Conservation (phyloP, 2,888 invertebrate genomes). For the Tetanocera ferruginea region DNA sequence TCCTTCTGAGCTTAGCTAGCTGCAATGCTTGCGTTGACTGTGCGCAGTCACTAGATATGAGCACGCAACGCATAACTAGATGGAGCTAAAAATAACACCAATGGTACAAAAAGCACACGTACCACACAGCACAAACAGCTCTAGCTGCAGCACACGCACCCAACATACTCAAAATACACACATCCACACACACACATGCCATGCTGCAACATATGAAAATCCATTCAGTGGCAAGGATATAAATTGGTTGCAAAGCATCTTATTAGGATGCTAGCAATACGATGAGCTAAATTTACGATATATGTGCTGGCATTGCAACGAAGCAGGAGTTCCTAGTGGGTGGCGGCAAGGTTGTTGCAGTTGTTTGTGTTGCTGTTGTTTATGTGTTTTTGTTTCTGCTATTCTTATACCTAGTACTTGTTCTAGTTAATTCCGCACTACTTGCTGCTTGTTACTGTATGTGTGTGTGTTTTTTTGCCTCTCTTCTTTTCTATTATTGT, state of each 20-base stretch:
- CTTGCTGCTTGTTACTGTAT: not conserved
- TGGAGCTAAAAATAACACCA: too few relatives aligned
- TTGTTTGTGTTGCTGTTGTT: not conserved
- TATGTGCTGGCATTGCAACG: not conserved
- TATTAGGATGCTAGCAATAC: not conserved
- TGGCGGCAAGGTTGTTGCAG: not conserved
- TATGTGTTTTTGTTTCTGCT: not conserved
- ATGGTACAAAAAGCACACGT: too few relatives aligned
- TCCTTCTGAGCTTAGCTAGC: not conserved
- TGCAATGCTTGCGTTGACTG: not conserved
- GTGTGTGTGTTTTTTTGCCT: not conserved
- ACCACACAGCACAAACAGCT: too few relatives aligned
- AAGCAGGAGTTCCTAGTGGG: not conserved
- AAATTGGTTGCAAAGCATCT: slow-evolving; percentile 8
- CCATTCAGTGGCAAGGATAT: not conserved
- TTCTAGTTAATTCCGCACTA: not conserved
- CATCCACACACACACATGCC: too few relatives aligned
- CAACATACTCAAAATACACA: too few relatives aligned
- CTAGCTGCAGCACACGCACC: too few relatives aligned
- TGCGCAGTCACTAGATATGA: too few relatives aligned
- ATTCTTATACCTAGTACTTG: not conserved
- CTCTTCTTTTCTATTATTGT: not conserved
- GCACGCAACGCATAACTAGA: too few relatives aligned
- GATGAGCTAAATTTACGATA: not conserved
- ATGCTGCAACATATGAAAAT: too few relatives aligned